Percentiles rank a stretch among this genome's conserved stretches.
phyloP scores from a whole-genome alignment of 2,797 vertebrate species.

The Gephyroberyx darwinii region DNA sequence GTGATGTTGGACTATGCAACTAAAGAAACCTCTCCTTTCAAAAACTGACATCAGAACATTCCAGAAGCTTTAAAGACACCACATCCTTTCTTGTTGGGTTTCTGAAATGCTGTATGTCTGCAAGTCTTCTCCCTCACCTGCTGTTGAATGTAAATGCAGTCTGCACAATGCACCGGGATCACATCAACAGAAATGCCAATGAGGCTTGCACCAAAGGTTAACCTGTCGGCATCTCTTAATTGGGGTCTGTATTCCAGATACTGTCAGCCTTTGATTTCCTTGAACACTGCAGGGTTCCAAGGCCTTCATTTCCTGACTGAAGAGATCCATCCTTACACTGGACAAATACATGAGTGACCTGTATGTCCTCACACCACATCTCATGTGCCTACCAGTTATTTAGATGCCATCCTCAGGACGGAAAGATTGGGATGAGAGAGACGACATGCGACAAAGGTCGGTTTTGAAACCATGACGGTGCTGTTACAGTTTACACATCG shows the following conservation, averaged over 20 bases:
- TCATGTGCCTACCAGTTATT: conserved; percentile 3
- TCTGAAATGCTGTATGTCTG: conserved; percentile 45
- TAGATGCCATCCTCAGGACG: background rate
- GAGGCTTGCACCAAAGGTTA: conserved; percentile 79
- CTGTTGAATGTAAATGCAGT: conserved; percentile 65
- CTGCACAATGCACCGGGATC: conserved; percentile 43
- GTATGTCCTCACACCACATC: conserved; percentile 22
- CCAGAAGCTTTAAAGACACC: background rate
- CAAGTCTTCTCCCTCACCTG: conserved; percentile 43
- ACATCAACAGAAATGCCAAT: conserved; percentile 73
- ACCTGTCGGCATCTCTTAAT: conserved; percentile 78
- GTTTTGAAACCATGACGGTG: too few relatives aligned
- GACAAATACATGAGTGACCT: conserved; percentile 32
- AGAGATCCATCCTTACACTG: conserved; percentile 45
- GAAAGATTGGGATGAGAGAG: too few relatives aligned
- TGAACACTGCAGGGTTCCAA: conserved; percentile 65
- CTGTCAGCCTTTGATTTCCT: conserved; percentile 72
- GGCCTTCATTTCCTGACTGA: conserved; percentile 62
- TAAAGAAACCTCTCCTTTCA: conserved; percentile 1
- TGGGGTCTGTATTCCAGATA: conserved; percentile 60
- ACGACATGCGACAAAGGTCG: too few relatives aligned
- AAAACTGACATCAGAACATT: conserved; percentile 8
- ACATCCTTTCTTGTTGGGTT: conserved; percentile 12
- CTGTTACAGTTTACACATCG: too few relatives aligned
- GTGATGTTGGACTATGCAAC: conserved; percentile 3